Evolutionary conservation across 2,113 vertebrate species (phyloP).

Genomic region (Tympanuchus pallidicinctus): DNA sequence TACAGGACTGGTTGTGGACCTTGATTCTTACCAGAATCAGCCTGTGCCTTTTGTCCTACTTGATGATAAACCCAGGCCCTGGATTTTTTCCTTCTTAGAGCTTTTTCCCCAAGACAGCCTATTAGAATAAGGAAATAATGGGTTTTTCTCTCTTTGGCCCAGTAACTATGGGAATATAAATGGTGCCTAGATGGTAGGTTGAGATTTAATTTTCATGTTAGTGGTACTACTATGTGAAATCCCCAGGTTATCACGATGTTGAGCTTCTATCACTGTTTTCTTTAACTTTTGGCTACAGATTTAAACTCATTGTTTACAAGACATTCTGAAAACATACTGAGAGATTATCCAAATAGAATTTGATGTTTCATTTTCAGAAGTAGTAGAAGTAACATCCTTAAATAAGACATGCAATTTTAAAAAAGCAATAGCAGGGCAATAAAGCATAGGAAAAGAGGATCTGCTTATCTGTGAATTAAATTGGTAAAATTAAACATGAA

Average conservation of each 20-base stretch:
- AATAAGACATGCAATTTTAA: constrained; percentile 8
- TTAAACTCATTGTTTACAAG: constrained; percentile 37
- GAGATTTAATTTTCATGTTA: constrained; percentile 60
- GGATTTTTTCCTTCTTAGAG: background rate
- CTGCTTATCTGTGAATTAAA: constrained; percentile 42
- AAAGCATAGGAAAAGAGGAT: constrained; percentile 7
- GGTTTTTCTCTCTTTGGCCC: constrained; percentile 43
- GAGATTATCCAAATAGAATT: constrained; percentile 35
- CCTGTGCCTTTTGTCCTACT: background rate
- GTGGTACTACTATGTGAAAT: constrained; percentile 51
- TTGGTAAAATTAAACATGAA: constrained; percentile 58
- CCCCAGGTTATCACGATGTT: constrained; percentile 37
- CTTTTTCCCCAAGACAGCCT: constrained; percentile 5
- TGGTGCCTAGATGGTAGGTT: constrained; percentile 42
- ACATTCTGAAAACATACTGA: constrained; percentile 19
- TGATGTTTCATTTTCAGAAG: constrained; percentile 40
- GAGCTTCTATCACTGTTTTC: constrained; percentile 54
- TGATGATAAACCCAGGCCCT: background rate
- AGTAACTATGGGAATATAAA: constrained; percentile 36
- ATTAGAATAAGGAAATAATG: constrained; percentile 21
- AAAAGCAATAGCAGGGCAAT: constrained; percentile 47
- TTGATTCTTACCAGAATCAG: background rate
- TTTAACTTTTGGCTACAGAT: constrained; percentile 49
- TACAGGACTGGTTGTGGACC: background rate
- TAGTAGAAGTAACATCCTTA: constrained; percentile 13